A percentile compares a stretch with the other conserved stretches of the same genome.
Evolutionary conservation across 2,797 vertebrate genomes (phyloP).

Genomic region (Myioborus miniatus): DNA sequence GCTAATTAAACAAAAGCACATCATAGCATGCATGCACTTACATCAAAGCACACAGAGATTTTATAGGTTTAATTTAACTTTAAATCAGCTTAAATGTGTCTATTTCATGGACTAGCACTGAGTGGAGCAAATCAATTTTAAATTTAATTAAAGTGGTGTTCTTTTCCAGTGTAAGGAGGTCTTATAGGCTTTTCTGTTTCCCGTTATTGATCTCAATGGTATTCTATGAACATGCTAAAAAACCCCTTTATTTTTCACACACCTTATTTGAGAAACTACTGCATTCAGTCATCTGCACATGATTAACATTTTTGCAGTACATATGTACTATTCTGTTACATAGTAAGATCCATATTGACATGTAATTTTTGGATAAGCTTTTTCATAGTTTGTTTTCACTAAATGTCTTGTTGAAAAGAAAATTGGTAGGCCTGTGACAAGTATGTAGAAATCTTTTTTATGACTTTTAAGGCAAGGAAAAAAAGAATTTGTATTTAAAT

Average conservation of each 20-base stretch:
- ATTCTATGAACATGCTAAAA: neutral
- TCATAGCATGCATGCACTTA: neutral
- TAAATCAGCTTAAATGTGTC: neutral
- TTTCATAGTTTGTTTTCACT: neutral
- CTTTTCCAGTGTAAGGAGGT: neutral
- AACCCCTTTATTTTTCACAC: neutral
- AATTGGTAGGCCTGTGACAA: neutral
- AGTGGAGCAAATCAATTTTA: neutral
- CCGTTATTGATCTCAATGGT: neutral
- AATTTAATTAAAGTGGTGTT: neutral
- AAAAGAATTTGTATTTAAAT: neutral
- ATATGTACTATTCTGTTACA: neutral
- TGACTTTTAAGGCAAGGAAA: neutral
- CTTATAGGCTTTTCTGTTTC: neutral
- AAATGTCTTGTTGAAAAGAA: slow-evolving; percentile 14
- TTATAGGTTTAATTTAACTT: neutral
- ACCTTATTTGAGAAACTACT: neutral
- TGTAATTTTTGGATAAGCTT: neutral
- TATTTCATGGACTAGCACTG: neutral
- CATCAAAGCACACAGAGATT: neutral
- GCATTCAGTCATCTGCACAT: neutral
- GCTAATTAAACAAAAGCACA: neutral
- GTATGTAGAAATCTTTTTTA: neutral
- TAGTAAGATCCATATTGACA: neutral
- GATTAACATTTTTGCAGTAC: neutral